A percentile compares a stretch with the other conserved stretches of the same genome.
Conservation (phyloP, 2,113 vertebrate species). For the Cygnus atratus region DNA sequence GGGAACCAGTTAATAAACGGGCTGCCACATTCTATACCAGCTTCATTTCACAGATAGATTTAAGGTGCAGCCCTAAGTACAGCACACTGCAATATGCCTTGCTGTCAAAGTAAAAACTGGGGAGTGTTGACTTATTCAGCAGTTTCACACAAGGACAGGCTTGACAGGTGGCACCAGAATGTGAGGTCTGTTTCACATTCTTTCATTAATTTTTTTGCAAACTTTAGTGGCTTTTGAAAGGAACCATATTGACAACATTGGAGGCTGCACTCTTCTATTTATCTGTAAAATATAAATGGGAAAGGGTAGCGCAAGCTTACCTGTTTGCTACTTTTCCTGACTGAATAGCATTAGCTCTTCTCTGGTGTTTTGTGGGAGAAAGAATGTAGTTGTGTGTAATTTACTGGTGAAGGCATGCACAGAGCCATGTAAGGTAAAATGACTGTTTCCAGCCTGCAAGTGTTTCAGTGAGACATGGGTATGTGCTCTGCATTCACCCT, state of each 20-base stretch:
- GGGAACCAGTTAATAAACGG: neutral
- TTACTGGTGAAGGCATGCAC: neutral
- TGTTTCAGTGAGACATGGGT: neutral
- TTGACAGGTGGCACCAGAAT: slow-evolving; percentile 68
- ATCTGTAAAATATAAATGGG: neutral
- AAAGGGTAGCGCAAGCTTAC: neutral
- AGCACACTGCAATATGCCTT: slow-evolving; percentile 46
- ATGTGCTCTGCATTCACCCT: neutral
- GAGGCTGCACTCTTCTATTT: neutral
- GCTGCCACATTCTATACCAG: neutral
- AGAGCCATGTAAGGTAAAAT: neutral
- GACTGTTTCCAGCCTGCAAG: neutral
- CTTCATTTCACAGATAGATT: neutral
- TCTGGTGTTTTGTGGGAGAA: neutral
- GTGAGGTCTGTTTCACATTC: slow-evolving; percentile 62
- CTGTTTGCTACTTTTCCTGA: neutral
- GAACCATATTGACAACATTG: slow-evolving; percentile 43
- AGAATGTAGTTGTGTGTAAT: neutral
- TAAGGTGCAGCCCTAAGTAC: slow-evolving; percentile 41
- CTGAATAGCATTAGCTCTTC: neutral
- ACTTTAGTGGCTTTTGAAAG: slow-evolving; percentile 63
- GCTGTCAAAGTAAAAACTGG: slow-evolving; percentile 50
- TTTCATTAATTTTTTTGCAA: slow-evolving; percentile 66
- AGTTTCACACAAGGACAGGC: slow-evolving; percentile 66
- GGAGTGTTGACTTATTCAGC: slow-evolving; percentile 63